A percentile compares a stretch with the other conserved stretches of the same genome.
Conservation (phyloP, 1,140 invertebrate genomes). For the Neodiprion virginianus region DNA sequence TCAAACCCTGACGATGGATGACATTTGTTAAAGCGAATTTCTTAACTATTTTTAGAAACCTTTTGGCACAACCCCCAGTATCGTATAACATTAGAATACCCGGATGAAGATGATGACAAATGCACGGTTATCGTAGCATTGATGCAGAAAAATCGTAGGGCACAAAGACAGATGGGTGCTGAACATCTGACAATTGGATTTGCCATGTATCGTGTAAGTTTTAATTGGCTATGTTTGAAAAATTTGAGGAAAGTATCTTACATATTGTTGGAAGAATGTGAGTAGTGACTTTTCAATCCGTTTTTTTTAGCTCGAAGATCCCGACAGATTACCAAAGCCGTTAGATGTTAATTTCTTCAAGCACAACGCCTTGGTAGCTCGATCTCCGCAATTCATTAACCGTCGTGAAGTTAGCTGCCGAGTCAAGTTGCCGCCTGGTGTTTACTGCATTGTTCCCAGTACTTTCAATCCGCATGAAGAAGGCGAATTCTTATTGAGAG, state of each 20-base stretch:
- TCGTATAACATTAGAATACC: constrained; percentile 84
- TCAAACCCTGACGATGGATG: neutral
- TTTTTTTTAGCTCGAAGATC: constrained; percentile 71
- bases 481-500: constrained; percentile 93
- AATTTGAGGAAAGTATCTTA: neutral
- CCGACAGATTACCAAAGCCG: constrained; percentile 79
- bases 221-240: neutral
- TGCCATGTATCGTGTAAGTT: constrained; percentile 86
- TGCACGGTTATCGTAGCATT: constrained; percentile 94
- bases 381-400: constrained; percentile 96
- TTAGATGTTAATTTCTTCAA: constrained; percentile 94
- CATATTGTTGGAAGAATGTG: neutral
- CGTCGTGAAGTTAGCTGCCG: constrained; percentile 91
- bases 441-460: constrained; percentile 96
- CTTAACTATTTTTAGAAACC: constrained; percentile 69
- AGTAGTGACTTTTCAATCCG: constrained; percentile 26
- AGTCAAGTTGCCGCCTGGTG: constrained; percentile 92
- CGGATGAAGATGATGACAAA: constrained; percentile 92
- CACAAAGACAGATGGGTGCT: constrained; percentile 86
- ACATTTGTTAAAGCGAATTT: neutral
- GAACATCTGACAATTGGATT: constrained; percentile 98
- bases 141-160: constrained; percentile 93
- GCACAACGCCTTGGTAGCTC: constrained; percentile 89
- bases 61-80: constrained; percentile 98
- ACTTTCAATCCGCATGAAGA: constrained; percentile 97